Evolutionary conservation across 2,113 vertebrate genomes (phyloP), one percentile per base, ranked within the genome.

Genomic region (Cyrtonyx montezumae): DNA sequence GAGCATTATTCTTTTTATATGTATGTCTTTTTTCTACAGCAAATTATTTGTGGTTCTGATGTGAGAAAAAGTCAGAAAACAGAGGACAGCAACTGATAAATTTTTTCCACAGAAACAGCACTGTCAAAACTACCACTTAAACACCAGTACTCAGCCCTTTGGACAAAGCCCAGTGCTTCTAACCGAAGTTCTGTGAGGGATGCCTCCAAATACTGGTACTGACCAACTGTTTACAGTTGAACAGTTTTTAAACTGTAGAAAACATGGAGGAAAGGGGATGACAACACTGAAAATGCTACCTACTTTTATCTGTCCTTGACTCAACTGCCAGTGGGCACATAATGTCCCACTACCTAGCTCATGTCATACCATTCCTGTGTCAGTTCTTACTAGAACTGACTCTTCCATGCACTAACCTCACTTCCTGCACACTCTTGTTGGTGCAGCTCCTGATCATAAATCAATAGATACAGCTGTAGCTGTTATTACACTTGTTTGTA

Each of bases 401-500:
- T 78, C 37, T 32, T 77, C 15, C 62, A 25, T 9, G 2, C n/a
- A 65, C n/a, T 36, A 84, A 79, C 20, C 42, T 43, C 61, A 53
- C 42, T 77, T 89, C 55, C 79, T 89, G 55, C 51, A 77, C 6
- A 8, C 63, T 82, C 21, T 9, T 79, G 58, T 46, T 61, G 61
- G 37, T 61, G 58, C 59, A 87, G 28, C 55, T 82, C 91, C 87
- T 75, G 56, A 80, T 48, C 34, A 63, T 61, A 91, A 93, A 76
- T 46, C 91, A 95, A 73, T 23, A 92, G 49, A 74, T 1, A 67
- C 1, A 43, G 46, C 78, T 76, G 79, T 53, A 87, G 69, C 10
- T 45, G 45, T 70, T 87, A 91, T 79, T 69, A 87, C 46, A 34
- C 30, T 85, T 94, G 76, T 90, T 96, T 96, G 93, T 65, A 65